These are phyloP conservation scores for Microctenopoma lineatum DNA, from an alignment of 2,797 vertebrate genomes.

Conservation along the genomic window DNA sequence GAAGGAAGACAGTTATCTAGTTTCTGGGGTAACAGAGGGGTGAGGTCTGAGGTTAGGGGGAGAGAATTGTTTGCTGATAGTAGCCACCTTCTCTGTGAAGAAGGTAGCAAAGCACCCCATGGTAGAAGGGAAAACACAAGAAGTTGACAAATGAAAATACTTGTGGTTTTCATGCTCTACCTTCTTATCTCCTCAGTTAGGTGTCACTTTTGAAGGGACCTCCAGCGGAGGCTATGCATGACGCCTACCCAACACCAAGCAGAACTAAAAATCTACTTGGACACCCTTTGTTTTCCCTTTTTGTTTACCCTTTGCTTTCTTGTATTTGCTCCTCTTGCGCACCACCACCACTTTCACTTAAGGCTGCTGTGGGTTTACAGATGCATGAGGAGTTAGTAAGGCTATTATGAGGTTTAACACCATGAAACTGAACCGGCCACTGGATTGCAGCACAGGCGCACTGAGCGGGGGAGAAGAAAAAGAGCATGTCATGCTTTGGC, in stretches of 20 bases:
- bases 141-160: neutral
- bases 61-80: too few species aligned
- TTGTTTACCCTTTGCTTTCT: neutral
- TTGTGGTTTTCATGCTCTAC: neutral
- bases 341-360: constrained; percentile 1
- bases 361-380: constrained; percentile 21
- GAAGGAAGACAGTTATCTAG: too few species aligned
- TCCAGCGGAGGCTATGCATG: neutral
- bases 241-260: neutral
- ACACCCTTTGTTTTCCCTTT: neutral
- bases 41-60: too few species aligned
- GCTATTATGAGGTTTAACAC: constrained; percentile 38
- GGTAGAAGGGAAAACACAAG: neutral
- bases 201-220: neutral
- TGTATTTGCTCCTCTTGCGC: neutral
- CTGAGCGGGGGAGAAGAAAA: constrained; percentile 16
- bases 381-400: constrained; percentile 30
- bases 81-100: too few species aligned
- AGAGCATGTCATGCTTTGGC: constrained; percentile 36
- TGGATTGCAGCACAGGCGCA: constrained; percentile 15
- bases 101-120: too few species aligned
- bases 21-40: too few species aligned
- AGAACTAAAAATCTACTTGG: neutral
- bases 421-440: constrained; percentile 23
- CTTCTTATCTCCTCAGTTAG: neutral